These are phyloP conservation scores for Thymallus thymallus DNA, from an alignment of 2,113 vertebrate species.

Conservation along the genomic window DNA sequence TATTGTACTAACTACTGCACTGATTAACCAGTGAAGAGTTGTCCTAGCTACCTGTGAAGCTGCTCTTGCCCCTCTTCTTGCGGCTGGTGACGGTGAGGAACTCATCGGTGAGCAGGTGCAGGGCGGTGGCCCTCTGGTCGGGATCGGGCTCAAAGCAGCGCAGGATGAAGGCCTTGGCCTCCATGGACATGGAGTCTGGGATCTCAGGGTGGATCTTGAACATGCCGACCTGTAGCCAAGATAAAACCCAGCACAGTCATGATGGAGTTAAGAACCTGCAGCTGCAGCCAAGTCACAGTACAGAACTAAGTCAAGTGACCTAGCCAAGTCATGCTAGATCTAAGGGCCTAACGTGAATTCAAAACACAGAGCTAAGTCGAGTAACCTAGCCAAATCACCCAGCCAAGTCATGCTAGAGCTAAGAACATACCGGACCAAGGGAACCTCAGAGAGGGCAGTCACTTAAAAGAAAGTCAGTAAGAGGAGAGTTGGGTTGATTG, in stretches of 20 bases:
- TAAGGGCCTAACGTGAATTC: too few relatives aligned
- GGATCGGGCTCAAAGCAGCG: constrained; percentile 97
- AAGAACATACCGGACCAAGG: not conserved
- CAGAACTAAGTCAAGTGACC: too few relatives aligned
- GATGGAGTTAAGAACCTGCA: too few relatives aligned
- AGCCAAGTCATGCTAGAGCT: too few relatives aligned
- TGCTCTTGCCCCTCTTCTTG: constrained; percentile 86
- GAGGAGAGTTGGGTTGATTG: not conserved
- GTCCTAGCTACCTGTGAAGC: constrained; percentile 79
- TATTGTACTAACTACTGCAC: not conserved
- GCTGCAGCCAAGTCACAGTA: too few relatives aligned
- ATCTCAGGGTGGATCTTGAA: constrained; percentile 99
- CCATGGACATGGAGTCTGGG: constrained; percentile 93
- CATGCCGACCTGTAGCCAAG: constrained; percentile 89
- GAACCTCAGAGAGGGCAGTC: not conserved
- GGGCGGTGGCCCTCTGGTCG: constrained; percentile 83
- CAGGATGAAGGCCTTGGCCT: constrained; percentile 95
- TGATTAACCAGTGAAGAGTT: constrained; percentile 61
- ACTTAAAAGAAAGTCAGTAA: not conserved
- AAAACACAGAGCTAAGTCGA: too few relatives aligned
- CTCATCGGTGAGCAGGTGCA: constrained; percentile 89
- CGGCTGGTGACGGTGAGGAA: constrained; percentile 96
- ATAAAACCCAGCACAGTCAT: not conserved
- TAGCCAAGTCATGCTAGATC: not conserved
- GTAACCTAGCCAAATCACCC: too few relatives aligned